Percentiles rank a stretch among this genome's conserved stretches.
phyloP scores from a whole-genome alignment of 30 jellyfish, hydroid and myxozoan genomes.

The Turritopsis dohrnii region DNA sequence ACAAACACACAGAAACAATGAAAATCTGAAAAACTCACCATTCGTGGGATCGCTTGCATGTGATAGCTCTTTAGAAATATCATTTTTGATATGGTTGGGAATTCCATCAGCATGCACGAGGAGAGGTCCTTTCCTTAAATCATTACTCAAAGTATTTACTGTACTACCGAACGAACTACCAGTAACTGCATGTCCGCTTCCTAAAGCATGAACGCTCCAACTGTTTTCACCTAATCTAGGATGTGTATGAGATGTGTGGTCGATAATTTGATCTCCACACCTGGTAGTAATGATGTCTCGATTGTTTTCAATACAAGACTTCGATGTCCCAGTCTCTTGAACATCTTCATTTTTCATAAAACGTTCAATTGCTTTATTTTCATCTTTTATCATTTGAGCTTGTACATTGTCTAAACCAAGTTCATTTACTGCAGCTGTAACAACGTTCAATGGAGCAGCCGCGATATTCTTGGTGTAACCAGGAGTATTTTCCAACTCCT shows the following conservation, averaged over 20 bases:
- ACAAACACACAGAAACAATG: neutral
- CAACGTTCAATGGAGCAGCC: neutral
- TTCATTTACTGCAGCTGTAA: neutral
- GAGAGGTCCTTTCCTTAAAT: neutral
- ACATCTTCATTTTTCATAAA: neutral
- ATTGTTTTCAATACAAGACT: constrained; percentile 32
- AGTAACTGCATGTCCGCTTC: neutral
- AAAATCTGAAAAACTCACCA: neutral
- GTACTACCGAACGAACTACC: neutral
- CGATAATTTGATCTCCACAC: constrained; percentile 32
- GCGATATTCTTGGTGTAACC: neutral
- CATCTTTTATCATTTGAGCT: neutral
- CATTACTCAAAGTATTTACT: neutral
- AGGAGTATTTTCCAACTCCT: neutral
- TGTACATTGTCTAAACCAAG: neutral
- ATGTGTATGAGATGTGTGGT: neutral
- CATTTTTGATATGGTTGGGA: constrained; percentile 23
- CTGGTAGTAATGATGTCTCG: neutral
- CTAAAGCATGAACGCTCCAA: neutral
- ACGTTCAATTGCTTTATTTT: constrained; percentile 1
- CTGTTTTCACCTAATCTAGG: neutral
- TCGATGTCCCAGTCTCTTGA: neutral
- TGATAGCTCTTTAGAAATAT: constrained; percentile 28
- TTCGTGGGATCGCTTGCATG: constrained; percentile 15
- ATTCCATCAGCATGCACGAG: constrained; percentile 19